phyloP scores from a whole-genome alignment of 2,113 vertebrate genomes.

The Scopus umbretta region DNA sequence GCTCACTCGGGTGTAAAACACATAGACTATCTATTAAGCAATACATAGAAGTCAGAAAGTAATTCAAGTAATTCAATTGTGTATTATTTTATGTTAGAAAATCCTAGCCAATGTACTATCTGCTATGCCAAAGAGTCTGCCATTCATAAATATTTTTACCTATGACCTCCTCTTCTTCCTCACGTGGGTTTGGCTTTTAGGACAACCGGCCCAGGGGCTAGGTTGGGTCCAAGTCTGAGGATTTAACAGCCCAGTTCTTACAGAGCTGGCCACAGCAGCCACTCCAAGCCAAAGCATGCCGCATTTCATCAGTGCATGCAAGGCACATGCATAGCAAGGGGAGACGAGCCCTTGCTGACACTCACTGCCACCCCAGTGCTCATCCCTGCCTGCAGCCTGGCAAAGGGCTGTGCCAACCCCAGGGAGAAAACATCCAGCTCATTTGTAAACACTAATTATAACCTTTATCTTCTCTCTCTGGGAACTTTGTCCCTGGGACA shows the following conservation, averaged over 20 bases:
- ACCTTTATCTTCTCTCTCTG: not conserved
- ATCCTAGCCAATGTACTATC: not conserved
- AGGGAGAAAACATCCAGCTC: not conserved
- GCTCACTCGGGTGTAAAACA: fast-evolving
- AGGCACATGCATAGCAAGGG: not conserved
- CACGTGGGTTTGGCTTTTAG: not conserved
- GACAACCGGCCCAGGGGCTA: not conserved
- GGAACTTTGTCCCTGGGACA: not conserved
- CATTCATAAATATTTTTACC: not conserved
- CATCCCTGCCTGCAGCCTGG: not conserved
- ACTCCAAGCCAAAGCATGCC: not conserved
- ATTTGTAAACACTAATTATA: not conserved
- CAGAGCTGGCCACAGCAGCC: not conserved
- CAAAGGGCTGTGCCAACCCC: not conserved
- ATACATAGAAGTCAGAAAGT: not conserved
- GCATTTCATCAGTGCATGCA: not conserved
- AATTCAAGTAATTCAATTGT: not conserved
- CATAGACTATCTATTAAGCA: not conserved
- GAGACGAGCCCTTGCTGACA: not conserved
- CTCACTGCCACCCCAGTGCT: not conserved
- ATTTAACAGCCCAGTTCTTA: not conserved
- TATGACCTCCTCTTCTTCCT: not conserved
- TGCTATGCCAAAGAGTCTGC: not conserved
- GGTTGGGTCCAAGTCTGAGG: not conserved
- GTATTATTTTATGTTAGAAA: not conserved